Evolutionary conservation across 2,797 vertebrate genomes (phyloP), one percentile per base, ranked within the genome.

Genomic region (Gephyroberyx darwinii): DNA sequence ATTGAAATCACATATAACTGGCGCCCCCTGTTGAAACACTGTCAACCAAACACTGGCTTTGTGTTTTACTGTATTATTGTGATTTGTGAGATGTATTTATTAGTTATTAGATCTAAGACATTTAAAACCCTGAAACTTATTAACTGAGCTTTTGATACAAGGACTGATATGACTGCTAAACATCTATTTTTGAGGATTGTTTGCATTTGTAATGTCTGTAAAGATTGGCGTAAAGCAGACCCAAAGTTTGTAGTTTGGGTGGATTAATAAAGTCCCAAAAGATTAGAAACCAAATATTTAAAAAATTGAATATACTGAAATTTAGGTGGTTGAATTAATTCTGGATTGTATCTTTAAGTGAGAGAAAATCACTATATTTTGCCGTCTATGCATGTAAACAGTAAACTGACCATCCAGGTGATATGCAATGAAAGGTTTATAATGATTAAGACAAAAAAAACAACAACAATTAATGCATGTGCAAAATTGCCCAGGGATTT

Each of bases 401-500:
- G 9, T 73, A 69, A 77, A 70, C 62, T 72, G 66, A 73, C 39
- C 39, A 41, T 71, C 73, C 64, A 72, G 33, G 33, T 78, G 45
- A 78, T 69, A 58, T 35, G 69, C 56, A 62, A 48, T 65, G 9
- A 78, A 60, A 78, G 68, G 61, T 71, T 69, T 45, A 64, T 56
- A 69, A 83, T 10, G 1, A 53, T 73, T 83, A 35, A 71, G 45
- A 86, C 68, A 69, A 80, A 20, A 61, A 64, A 75, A 75, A 68
- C 66, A 45, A 73, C n/a, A 39, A 74, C 55, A 73, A 82, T 77
- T 12, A 84, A 83, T 73, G 61, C 12, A 64, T 86, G 85, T 91
- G 86, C 87, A 91, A 90, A 90, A 85, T 77, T 83, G 87, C 75
- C 22, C 16, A 55, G 37, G 66, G 59, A 65, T 57, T 64, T 69